A percentile compares a stretch with the other conserved stretches of the same genome.
These are phyloP conservation scores for Chelonia mydas DNA, from an alignment of 2,797 vertebrate species.

Conservation along the genomic window DNA sequence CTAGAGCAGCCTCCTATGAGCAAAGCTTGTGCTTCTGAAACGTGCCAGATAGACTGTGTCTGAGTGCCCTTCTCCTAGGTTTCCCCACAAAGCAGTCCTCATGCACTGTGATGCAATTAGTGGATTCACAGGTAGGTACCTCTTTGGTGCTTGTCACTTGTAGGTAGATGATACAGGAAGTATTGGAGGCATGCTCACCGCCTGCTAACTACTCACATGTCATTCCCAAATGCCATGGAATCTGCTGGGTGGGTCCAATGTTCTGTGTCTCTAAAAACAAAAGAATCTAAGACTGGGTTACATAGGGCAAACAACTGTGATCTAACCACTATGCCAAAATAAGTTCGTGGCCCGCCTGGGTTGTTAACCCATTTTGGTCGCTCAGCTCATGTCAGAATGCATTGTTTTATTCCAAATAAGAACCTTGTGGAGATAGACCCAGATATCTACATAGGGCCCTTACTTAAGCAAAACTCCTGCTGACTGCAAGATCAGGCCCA, in stretches of 20 bases:
- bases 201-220: background rate
- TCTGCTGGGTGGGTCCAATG: background rate
- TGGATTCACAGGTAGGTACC: background rate
- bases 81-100: background rate
- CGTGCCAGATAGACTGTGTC: background rate
- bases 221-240: background rate
- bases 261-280: background rate
- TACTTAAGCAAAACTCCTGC: constrained; percentile 7
- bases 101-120: background rate
- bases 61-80: background rate
- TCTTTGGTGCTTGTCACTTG: background rate
- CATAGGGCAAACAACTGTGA: background rate
- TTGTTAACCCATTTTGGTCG: constrained; percentile 60
- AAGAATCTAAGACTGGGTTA: constrained; percentile 9
- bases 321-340: constrained; percentile 37
- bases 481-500: rapidly evolving
- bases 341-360: constrained; percentile 62
- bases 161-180: background rate
- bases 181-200: background rate
- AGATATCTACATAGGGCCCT: background rate
- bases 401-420: constrained; percentile 49
- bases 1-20: background rate
- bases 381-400: constrained; percentile 48
- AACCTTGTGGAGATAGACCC: background rate
- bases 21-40: background rate